A percentile compares a stretch with the other conserved stretches of the same genome.
phyloP scores from a whole-genome alignment of 2,113 vertebrate species.

The Acanthochromis polyacanthus region DNA sequence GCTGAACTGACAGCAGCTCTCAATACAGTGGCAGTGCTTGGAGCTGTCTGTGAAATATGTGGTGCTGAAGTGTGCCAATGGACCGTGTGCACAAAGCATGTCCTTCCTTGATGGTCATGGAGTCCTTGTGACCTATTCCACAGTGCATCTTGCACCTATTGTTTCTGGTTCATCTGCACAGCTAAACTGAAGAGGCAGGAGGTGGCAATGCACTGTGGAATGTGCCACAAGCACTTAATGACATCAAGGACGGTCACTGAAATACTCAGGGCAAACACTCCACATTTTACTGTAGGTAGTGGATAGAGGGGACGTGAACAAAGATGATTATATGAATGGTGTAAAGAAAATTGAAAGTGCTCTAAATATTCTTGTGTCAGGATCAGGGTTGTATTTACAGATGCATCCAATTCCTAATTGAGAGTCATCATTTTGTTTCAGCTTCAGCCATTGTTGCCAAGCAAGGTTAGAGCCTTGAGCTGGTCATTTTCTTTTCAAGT shows the following conservation, averaged over 20 bases:
- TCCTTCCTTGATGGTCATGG: slow-evolving; percentile 54
- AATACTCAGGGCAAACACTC: slow-evolving; percentile 29
- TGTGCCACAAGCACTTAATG: slow-evolving; percentile 45
- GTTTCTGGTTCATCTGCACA: slow-evolving; percentile 58
- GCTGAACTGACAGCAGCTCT: slow-evolving; percentile 32
- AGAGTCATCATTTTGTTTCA: background rate
- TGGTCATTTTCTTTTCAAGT: background rate
- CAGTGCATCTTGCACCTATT: slow-evolving; percentile 49
- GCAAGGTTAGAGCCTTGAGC: background rate
- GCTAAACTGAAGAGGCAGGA: slow-evolving; percentile 34
- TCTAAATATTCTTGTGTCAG: no score
- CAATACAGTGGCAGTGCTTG: background rate
- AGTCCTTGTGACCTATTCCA: slow-evolving; percentile 44
- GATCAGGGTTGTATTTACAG: no score
- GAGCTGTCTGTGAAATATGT: slow-evolving; percentile 38
- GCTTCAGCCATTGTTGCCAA: background rate
- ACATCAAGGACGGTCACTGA: slow-evolving; percentile 45
- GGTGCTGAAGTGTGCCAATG: slow-evolving; percentile 37
- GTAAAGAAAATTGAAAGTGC: no score
- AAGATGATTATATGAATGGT: background rate
- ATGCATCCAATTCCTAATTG: no score
- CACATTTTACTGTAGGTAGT: slow-evolving; percentile 7
- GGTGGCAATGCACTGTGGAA: slow-evolving; percentile 31
- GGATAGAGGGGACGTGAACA: background rate
- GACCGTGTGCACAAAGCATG: slow-evolving; percentile 50